Evolutionary conservation across 2,888 invertebrate species (phyloP), one percentile per base, ranked within the genome.

Genomic region (Notodonta ziczac): DNA sequence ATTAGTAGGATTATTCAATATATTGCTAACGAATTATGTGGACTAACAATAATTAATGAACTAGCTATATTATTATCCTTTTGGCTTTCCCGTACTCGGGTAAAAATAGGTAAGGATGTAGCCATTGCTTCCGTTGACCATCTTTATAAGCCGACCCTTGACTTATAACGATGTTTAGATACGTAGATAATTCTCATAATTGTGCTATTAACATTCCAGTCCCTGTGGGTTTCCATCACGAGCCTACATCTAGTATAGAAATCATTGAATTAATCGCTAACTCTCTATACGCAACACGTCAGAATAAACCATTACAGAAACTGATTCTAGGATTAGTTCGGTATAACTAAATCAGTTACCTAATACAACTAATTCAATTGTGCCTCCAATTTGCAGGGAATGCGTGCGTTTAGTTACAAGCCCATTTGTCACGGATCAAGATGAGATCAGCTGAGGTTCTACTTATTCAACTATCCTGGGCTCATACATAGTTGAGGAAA

Each of bases 381-480:
- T 44, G n/a, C 35, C 52, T 7, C n/a, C 48, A 46, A 57, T 60
- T 44, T 46, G 32, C 40, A 16, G 32, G 14, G 42, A 54, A 44
- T 48, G 8, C 44, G 44, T 56, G 51, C 44, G 51, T 72, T 60
- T 57, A 59, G 55, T 61, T 62, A 63, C 55, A 61, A 42, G 59
- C 13, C 55, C 61, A 64, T 65, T 62, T 62, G 60, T 61, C 59
- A 48, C 39, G 52, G 32, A 61, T 63, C 54, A 35, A 60, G 24
- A 65, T 66, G 56, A 63, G 42, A 66, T 57, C 24, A 68, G 54
- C 53, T 60, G 65, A 62, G 60, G 5, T 59, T 61, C 66, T 70
- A 52, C 32, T 52, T 52, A 52, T 32, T 3, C 52, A 52, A 52
- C 35, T 52, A 39, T 55, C 12, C 39, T 10, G 32, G 54, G 14